These are phyloP conservation scores for Hirundo rustica DNA, from an alignment of 2,797 vertebrate species.

Conservation along the genomic window DNA sequence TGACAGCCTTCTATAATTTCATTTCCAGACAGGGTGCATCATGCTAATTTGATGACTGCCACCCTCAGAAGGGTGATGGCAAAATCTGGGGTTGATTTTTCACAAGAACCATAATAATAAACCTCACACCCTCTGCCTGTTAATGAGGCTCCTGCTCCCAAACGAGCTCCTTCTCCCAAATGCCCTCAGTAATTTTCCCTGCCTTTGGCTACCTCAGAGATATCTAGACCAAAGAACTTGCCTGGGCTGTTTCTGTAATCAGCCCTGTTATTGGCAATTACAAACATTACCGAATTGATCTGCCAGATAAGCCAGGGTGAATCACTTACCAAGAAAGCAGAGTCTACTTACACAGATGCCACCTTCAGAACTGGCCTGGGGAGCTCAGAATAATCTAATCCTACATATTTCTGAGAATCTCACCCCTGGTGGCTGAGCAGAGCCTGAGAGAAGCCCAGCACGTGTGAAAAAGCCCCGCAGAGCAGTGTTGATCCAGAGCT, in stretches of 20 bases:
- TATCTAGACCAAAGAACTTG: neutral
- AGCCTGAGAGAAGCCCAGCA: neutral
- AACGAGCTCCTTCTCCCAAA: neutral
- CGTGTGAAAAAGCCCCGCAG: neutral
- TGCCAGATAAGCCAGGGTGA: neutral
- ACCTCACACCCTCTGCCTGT: fast-evolving
- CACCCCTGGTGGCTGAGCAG: neutral
- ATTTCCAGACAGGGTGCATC: neutral
- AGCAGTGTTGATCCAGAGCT: neutral
- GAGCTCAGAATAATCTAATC: neutral
- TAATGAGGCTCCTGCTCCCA: neutral
- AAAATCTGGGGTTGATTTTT: neutral
- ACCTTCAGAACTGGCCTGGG: neutral
- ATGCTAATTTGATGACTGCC: neutral
- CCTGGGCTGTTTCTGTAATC: neutral
- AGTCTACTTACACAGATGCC: fast-evolving
- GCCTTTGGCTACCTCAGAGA: neutral
- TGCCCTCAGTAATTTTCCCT: neutral
- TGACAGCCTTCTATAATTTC: neutral
- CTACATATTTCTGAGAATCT: neutral
- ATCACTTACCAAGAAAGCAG: neutral
- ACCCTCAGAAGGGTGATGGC: neutral
- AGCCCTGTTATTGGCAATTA: neutral
- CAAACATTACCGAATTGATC: neutral
- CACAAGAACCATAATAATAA: neutral